Base-by-base conservation (phyloP, 2,797 vertebrate genomes). In the Moxostoma hubbsi region DNA sequence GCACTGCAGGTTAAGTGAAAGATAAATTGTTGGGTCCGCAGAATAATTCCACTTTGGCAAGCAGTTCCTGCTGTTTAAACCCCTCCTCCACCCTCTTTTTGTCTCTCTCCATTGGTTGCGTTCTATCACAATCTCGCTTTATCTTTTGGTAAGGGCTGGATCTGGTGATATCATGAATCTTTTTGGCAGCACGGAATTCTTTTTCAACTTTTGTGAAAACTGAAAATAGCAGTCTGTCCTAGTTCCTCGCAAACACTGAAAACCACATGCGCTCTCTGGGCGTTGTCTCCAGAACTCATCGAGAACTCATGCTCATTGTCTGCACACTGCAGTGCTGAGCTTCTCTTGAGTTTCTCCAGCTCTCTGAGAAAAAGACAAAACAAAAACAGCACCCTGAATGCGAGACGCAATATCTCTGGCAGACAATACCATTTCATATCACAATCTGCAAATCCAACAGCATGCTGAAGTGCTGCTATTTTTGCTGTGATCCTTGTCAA, bases 81-180 rank as follows among this genome's bases (percentile, higher is more conserved):
- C 68, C 67, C 68, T 59, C 64, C 58, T 46, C 24, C 68, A 4
- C 46, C 16, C 47, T 67, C 45, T 24, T 36, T 55, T 57, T 57
- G 43, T 77, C 18, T 77, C 58, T 77, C 57, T 47, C 69, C 47
- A 51, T n/a, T 36, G 12, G 18, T 63, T 13, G n/a, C 50, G 54
- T 1, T 57, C 63, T 68, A 53, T 54, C 58, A 54, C 69, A 73
- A 67, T 45, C 64, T 78, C 74, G 73, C 63, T 81, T 77, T 74
- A 51, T 57, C 69, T 77, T 53, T 13, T 70, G 68, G 61, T 77
- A 67, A 84, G 62, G 77, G 43, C 50, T 54, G 64, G 70, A 77
- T 82, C 73, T 77, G 69, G 78, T 64, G 69, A 68, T 73, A 78
- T 72, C 82, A 82, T 78, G 75, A 64, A 82, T 84, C 80, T 82